Evolutionary conservation across 2,888 invertebrate genomes (phyloP).

Genomic region (Pseudeuparius sepicola): DNA sequence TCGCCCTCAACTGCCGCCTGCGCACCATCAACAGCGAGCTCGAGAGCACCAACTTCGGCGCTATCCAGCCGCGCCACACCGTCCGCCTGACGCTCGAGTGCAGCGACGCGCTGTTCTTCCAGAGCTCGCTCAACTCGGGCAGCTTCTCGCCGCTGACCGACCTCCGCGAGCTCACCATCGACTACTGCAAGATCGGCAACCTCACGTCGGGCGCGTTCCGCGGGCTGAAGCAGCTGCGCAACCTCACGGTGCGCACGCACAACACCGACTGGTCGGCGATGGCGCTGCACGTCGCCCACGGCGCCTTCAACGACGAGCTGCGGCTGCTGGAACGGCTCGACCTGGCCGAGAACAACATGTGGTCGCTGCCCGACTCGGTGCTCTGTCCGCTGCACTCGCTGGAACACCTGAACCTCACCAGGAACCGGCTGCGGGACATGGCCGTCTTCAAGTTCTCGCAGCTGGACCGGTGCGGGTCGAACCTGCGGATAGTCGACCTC

Average conservation of each 20-base stretch:
- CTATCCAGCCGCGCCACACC: constrained; percentile 73
- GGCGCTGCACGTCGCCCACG: constrained; percentile 63
- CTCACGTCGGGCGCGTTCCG: constrained; percentile 74
- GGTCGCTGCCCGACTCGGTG: constrained; percentile 65
- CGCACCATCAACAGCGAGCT: constrained; percentile 72
- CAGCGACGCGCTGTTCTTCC: constrained; percentile 70
- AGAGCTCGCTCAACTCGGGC: constrained; percentile 66
- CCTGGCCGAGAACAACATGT: constrained; percentile 71
- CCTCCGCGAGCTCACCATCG: constrained; percentile 66
- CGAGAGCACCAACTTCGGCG: constrained; percentile 74
- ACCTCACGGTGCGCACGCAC: constrained; percentile 72
- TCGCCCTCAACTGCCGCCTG: constrained; percentile 62
- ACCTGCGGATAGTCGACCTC: constrained; percentile 59
- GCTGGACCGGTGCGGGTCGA: constrained; percentile 58
- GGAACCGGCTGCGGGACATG: constrained; percentile 67
- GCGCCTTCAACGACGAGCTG: constrained; percentile 65
- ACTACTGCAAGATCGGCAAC: constrained; percentile 75
- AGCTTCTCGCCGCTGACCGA: constrained; percentile 68
- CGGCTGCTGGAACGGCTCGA: constrained; percentile 63
- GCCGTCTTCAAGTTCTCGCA: constrained; percentile 56
- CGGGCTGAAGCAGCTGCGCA: constrained; percentile 65
- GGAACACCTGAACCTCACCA: constrained; percentile 67
- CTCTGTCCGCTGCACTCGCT: constrained; percentile 66
- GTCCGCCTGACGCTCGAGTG: constrained; percentile 67
- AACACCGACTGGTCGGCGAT: constrained; percentile 78